Conservation (phyloP, 2,797 vertebrate genomes). For the Enteromius treurensis region DNA sequence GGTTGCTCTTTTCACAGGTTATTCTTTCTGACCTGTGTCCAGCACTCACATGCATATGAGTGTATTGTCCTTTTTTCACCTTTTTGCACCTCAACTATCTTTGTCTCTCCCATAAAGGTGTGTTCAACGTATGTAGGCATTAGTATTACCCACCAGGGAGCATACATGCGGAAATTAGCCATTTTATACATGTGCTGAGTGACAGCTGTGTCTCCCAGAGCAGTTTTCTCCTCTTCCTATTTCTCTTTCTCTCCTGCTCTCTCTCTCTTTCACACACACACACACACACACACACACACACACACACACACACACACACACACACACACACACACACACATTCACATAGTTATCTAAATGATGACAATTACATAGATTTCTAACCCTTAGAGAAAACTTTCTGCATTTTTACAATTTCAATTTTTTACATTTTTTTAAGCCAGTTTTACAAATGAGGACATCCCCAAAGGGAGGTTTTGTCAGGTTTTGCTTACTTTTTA, state of each 20-base stretch:
- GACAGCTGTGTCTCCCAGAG: conserved; percentile 79
- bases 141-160: conserved; percentile 63
- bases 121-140: conserved; percentile 43
- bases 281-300: conserved; percentile 57
- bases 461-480: too few species aligned
- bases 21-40: conserved; percentile 18
- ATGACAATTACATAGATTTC: too few species aligned
- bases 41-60: background rate
- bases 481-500: too few species aligned
- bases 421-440: too few species aligned
- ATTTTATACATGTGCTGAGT: conserved; percentile 73
- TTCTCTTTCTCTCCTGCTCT: background rate
- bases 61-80: background rate
- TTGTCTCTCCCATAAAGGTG: conserved; percentile 34
- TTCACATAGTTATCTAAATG: too few species aligned
- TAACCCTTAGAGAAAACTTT: too few species aligned
- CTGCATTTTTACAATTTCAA: too few species aligned
- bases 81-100: background rate
- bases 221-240: conserved; percentile 54
- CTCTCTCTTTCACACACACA: conserved; percentile 32
- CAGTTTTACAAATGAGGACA: too few species aligned
- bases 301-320: background rate
- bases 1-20: conserved; percentile 14
- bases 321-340: background rate
- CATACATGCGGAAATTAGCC: conserved; percentile 79